Conservation (phyloP, 2,888 invertebrate genomes). For the Mesorhabditis sp. region DNA sequence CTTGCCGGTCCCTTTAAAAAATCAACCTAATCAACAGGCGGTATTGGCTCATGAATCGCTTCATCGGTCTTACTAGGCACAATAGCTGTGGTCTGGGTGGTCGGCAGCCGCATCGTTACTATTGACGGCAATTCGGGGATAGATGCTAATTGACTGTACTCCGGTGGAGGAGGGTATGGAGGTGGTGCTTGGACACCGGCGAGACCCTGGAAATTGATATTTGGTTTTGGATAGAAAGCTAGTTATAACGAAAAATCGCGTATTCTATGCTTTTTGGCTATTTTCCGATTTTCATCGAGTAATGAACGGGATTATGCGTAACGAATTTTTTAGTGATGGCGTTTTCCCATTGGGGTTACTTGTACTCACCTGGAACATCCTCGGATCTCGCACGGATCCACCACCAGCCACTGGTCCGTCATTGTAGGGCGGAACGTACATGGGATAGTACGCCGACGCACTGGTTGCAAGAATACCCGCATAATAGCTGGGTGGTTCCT, state of each 20-base stretch:
- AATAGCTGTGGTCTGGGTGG: neutral
- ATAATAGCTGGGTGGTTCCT: constrained; percentile 19
- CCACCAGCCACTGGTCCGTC: constrained; percentile 11
- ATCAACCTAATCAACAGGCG: constrained; percentile 25
- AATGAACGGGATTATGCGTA: too few species aligned
- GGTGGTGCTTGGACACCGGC: constrained; percentile 34
- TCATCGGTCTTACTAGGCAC: constrained; percentile 14
- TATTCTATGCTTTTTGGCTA: too few species aligned
- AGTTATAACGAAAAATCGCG: neutral
- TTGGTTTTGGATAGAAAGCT: too few species aligned
- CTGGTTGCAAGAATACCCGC: constrained; percentile 26
- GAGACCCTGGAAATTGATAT: constrained; percentile 23
- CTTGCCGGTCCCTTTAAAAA: neutral
- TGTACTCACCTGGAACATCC: constrained; percentile 23
- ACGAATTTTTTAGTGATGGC: too few species aligned
- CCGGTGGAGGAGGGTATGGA: constrained; percentile 35
- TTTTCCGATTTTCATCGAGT: too few species aligned
- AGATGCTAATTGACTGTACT: constrained; percentile 27
- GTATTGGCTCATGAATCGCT: constrained; percentile 15
- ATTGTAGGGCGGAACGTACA: constrained; percentile 31
- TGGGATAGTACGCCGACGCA: constrained; percentile 29
- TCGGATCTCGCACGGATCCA: constrained; percentile 26
- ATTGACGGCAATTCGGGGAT: constrained; percentile 28
- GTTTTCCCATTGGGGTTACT: too few species aligned
- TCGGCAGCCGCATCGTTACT: neutral